A percentile compares a stretch with the other conserved stretches of the same genome.
These are phyloP conservation scores for Clarias macrocephalus DNA, from an alignment of 2,113 vertebrate species.

Conservation along the genomic window DNA sequence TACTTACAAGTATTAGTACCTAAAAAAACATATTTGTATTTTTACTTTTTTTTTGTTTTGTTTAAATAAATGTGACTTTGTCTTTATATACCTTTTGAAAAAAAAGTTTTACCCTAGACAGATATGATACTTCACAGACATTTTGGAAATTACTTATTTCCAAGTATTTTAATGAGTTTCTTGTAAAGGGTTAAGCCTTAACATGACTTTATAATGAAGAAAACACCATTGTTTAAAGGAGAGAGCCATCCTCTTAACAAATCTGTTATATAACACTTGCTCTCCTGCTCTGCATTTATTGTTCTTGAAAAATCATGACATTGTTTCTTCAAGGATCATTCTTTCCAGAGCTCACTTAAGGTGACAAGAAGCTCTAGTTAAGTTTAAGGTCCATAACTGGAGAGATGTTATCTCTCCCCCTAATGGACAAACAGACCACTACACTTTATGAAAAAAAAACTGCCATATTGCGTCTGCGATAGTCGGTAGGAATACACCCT, in stretches of 20 bases:
- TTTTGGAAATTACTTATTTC: no score
- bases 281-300: neutral
- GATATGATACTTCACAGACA: no score
- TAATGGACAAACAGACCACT: slow-evolving; percentile 1
- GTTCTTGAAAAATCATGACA: neutral
- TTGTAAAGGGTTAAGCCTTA: no score
- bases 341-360: neutral
- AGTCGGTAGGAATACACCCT: neutral
- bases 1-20: no score
- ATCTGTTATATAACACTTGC: neutral
- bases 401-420: slow-evolving; percentile 6
- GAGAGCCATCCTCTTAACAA: neutral
- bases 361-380: neutral
- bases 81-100: no score
- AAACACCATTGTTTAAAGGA: neutral
- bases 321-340: neutral
- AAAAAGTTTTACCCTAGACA: no score
- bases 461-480: neutral
- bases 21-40: no score
- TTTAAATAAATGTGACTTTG: no score
- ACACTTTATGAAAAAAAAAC: neutral
- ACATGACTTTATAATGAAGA: neutral
- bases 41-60: no score
- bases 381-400: neutral
- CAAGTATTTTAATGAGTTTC: no score